phyloP scores from a whole-genome alignment of 1,140 invertebrate species.

The Pseudoatta argentina region DNA sequence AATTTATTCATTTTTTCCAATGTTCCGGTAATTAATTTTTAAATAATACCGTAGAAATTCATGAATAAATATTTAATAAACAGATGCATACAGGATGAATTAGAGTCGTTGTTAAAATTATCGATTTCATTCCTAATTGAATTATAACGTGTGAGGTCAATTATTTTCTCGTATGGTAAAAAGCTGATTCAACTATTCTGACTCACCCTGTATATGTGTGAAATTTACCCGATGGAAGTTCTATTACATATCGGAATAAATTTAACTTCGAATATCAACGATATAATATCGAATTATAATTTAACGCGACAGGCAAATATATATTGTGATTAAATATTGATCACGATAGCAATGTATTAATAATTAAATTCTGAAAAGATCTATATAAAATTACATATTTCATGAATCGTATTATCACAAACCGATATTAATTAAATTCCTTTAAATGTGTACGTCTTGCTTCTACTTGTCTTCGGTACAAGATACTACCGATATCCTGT shows the following conservation, averaged over 20 bases:
- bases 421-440: conserved; percentile 16
- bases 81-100: not conserved
- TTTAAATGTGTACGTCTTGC: not conserved
- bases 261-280: not conserved
- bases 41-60: not conserved
- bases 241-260: not conserved
- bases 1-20: not conserved
- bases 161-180: too few species aligned
- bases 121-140: too few species aligned
- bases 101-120: too few species aligned
- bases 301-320: not conserved
- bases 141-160: too few species aligned
- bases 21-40: too few species aligned
- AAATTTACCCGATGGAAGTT: not conserved
- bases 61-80: not conserved
- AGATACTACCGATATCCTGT: not conserved
- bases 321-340: not conserved
- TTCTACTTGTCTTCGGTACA: not conserved
- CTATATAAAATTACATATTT: not conserved
- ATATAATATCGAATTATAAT: conserved; percentile 20
- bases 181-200: too few species aligned
- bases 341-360: not conserved
- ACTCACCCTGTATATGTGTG: too few species aligned
- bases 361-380: not conserved
- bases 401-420: not conserved